Conservation (phyloP, 2,888 invertebrate species). For the Ernsta delagoae region DNA sequence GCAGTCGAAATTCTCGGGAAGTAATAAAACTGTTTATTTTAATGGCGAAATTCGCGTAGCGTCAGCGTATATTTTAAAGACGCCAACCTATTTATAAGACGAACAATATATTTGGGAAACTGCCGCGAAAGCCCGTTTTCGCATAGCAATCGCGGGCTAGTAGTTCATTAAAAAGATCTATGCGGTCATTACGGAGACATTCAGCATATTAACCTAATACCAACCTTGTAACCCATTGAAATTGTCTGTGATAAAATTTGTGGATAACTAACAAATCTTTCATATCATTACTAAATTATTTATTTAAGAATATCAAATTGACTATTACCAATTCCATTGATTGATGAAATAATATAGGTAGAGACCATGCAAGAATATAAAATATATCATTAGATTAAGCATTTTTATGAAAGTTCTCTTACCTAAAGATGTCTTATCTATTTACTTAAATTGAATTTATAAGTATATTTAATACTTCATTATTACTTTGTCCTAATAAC, state of each 20-base stretch:
- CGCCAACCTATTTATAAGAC: slow-evolving; percentile 57
- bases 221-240: slow-evolving; percentile 55
- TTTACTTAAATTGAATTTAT: no score
- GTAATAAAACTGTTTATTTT: slow-evolving; percentile 51
- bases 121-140: slow-evolving; percentile 63
- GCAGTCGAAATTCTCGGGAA: slow-evolving; percentile 38
- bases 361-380: no score
- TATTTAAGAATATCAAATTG: no score
- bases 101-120: slow-evolving; percentile 62
- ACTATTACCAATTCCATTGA: no score
- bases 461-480: no score
- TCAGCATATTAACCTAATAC: slow-evolving; percentile 64
- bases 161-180: slow-evolving; percentile 81
- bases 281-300: no score
- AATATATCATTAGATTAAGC: no score
- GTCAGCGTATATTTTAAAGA: slow-evolving; percentile 55
- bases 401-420: no score
- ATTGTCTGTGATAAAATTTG: slow-evolving; percentile 44
- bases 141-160: slow-evolving; percentile 66
- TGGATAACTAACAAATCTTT: no score
- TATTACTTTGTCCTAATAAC: no score
- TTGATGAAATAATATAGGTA: no score
- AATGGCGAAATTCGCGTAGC: slow-evolving; percentile 64
- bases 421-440: no score
- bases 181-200: slow-evolving; percentile 74